Evolutionary conservation across 2,888 invertebrate species (phyloP).

Genomic region (Antheraea yamamai): DNA sequence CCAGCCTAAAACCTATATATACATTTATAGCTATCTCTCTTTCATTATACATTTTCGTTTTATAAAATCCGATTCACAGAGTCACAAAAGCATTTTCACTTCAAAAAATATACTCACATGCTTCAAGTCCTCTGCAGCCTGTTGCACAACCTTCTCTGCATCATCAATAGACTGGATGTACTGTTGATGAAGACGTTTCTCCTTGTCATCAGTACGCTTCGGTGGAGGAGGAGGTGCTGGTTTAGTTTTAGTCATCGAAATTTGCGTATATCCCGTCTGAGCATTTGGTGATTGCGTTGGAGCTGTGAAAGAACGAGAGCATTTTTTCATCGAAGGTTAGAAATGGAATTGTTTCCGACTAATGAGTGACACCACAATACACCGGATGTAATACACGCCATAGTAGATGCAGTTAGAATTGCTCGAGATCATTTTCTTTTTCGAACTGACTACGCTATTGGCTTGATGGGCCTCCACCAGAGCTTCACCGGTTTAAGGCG

Average conservation of each 20-base stretch:
- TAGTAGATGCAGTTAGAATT: no score
- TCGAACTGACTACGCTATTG: no score
- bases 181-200: slow-evolving; percentile 26
- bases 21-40: no score
- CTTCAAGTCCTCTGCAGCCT: slow-evolving; percentile 35
- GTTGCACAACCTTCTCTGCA: slow-evolving; percentile 30
- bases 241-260: not conserved
- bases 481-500: no score
- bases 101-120: slow-evolving; percentile 32
- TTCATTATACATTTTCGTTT: no score
- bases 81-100: no score
- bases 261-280: not conserved
- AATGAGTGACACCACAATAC: not conserved
- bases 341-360: not conserved
- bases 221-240: slow-evolving; percentile 1
- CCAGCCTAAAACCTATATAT: no score
- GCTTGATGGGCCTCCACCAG: no score
- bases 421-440: no score
- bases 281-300: not conserved
- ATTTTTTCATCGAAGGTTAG: no score
- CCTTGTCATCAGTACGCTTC: slow-evolving; percentile 34
- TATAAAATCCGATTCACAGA: no score
- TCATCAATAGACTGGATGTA: slow-evolving; percentile 33
- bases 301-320: not conserved
- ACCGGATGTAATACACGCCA: no score